Conservation (phyloP, 2,113 vertebrate genomes). For the Psittacara wagleri region DNA sequence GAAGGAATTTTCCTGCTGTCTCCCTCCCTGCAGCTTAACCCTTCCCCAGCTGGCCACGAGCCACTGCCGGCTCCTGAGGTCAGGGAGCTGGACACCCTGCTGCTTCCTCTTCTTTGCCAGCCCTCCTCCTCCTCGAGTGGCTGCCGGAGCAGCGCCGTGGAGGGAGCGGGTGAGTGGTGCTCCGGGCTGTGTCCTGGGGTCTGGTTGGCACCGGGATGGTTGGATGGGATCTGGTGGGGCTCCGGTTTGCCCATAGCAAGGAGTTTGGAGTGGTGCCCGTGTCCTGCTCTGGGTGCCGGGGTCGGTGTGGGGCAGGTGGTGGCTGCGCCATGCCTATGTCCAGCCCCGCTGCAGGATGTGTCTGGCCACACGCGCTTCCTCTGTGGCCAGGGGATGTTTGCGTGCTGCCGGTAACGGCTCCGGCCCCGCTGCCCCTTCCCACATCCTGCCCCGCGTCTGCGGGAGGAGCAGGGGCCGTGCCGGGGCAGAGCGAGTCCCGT, state of each 20-base stretch:
- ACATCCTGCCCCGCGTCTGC: fast-evolving
- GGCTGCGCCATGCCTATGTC: background rate
- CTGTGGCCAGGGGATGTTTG: fast-evolving
- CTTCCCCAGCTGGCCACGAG: background rate
- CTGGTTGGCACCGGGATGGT: fast-evolving
- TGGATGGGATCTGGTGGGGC: background rate
- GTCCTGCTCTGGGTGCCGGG: background rate
- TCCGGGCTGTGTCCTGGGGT: fast-evolving
- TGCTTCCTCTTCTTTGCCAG: background rate
- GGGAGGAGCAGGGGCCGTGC: fast-evolving
- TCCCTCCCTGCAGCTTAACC: conserved; percentile 40
- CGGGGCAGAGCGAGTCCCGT: background rate
- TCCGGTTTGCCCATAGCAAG: fast-evolving
- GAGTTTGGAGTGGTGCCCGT: fast-evolving
- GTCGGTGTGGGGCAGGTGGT: fast-evolving
- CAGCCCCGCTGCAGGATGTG: background rate
- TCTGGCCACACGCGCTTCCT: background rate
- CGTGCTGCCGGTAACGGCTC: fast-evolving
- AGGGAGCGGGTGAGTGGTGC: background rate
- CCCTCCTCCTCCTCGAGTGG: background rate
- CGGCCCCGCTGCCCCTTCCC: background rate
- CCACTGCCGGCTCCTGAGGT: background rate
- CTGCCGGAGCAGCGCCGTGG: background rate
- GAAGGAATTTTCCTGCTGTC: conserved; percentile 54
- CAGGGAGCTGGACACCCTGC: background rate